A percentile compares a stretch with the other conserved stretches of the same genome.
These are phyloP conservation scores for Leptestheria dahalacensis DNA, from an alignment of 1,140 invertebrate genomes.

Conservation along the genomic window DNA sequence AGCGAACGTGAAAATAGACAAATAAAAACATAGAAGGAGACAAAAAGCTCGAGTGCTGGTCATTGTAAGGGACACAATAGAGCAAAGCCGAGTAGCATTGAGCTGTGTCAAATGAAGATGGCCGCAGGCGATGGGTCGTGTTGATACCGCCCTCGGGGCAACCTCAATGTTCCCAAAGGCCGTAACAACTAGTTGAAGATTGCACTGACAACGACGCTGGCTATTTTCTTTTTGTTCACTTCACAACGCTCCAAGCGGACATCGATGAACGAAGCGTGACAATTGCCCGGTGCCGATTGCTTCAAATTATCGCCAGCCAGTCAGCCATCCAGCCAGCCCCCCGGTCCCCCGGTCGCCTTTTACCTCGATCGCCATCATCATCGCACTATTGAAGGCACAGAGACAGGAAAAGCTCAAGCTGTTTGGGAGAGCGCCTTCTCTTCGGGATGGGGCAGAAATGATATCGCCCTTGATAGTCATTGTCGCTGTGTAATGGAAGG, in stretches of 20 bases:
- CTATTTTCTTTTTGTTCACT: not conserved
- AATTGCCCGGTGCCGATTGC: too few relatives aligned
- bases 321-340: too few relatives aligned
- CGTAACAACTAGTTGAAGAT: not conserved
- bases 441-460: not conserved
- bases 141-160: not conserved
- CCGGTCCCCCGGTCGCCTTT: too few relatives aligned
- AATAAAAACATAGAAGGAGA: not conserved
- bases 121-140: not conserved
- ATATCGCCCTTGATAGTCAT: not conserved
- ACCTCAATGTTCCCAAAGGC: not conserved
- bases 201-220: not conserved
- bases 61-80: not conserved
- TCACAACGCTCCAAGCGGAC: not conserved
- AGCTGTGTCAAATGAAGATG: not conserved
- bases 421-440: not conserved
- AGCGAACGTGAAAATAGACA: not conserved
- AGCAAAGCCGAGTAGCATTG: not conserved
- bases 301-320: too few relatives aligned
- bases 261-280: not conserved
- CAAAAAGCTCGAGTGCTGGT: not conserved
- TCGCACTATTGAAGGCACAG: not conserved
- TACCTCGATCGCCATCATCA: too few relatives aligned
- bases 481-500: not conserved
- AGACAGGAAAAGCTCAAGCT: constrained; percentile 3